A percentile compares a stretch with the other conserved stretches of the same genome.
Evolutionary conservation across 2,113 vertebrate genomes (phyloP).

Genomic region (Protobothrops mucrosquamatus): DNA sequence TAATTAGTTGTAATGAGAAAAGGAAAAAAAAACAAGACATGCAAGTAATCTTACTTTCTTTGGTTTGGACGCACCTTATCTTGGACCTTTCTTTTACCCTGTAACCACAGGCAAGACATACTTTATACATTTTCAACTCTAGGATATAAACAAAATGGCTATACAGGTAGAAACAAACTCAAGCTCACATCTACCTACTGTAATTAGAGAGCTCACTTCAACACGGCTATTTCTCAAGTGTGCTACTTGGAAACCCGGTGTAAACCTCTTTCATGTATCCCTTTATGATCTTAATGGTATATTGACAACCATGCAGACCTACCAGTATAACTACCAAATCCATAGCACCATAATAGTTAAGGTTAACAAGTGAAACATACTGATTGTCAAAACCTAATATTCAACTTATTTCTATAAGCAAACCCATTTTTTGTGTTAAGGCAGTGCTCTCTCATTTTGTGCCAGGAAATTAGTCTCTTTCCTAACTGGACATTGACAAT

Average conservation of each 20-base stretch:
- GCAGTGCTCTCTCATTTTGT: not conserved
- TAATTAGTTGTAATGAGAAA: slow-evolving; percentile 54
- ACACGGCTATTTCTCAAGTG: not conserved
- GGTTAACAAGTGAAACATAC: not conserved
- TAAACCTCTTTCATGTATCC: not conserved
- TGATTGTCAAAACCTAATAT: not conserved
- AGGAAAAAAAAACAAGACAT: slow-evolving; percentile 58
- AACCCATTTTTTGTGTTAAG: not conserved
- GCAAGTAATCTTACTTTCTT: slow-evolving; percentile 70
- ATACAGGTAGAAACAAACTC: not conserved
- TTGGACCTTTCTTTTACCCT: slow-evolving; percentile 66
- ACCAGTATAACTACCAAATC: not conserved
- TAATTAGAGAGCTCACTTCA: not conserved
- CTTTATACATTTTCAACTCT: slow-evolving; percentile 20
- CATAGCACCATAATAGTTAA: not conserved
- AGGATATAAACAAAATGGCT: not conserved
- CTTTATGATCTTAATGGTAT: not conserved
- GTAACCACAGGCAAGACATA: slow-evolving; percentile 49
- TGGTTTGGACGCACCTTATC: slow-evolving; percentile 71
- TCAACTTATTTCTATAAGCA: not conserved
- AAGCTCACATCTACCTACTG: not conserved
- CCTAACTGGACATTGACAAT: not conserved
- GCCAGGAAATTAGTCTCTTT: not conserved
- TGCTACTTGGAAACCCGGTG: not conserved
- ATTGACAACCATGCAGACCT: not conserved